Percentiles rank a stretch among this genome's conserved stretches.
Conservation (phyloP, 1,140 invertebrate genomes). For the Bombus balteatus region DNA sequence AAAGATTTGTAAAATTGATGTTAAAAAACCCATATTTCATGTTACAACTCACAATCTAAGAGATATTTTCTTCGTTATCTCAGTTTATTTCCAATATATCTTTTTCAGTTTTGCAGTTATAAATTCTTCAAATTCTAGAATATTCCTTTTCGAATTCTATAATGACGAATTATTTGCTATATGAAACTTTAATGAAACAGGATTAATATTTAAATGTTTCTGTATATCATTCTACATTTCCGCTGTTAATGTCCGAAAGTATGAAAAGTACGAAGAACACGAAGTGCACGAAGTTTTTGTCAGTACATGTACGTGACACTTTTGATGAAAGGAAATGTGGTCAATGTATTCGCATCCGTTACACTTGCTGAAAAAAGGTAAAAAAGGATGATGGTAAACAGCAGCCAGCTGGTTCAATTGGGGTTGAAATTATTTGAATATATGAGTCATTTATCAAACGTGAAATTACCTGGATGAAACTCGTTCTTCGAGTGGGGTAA, state of each 20-base stretch:
- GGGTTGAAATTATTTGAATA: constrained; percentile 82
- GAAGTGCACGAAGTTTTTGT: not conserved
- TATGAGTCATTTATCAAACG: constrained; percentile 78
- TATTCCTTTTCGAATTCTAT: not conserved
- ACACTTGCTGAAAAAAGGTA: constrained; percentile 74
- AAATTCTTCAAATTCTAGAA: not conserved
- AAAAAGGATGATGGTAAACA: constrained; percentile 43
- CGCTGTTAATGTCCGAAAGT: not conserved
- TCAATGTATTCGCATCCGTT: constrained; percentile 67
- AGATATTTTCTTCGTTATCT: no score
- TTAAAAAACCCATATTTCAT: no score
- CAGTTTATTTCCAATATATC: no score
- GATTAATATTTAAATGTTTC: not conserved
- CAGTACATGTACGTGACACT: not conserved
- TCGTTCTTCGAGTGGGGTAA: constrained; percentile 77
- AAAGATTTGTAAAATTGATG: no score
- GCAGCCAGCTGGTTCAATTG: constrained; percentile 70
- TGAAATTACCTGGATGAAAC: constrained; percentile 75
- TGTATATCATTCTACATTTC: not conserved
- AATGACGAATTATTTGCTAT: no score
- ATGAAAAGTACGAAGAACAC: not conserved
- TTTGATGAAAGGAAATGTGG: not conserved
- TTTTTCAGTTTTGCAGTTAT: not conserved
- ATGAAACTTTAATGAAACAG: not conserved
- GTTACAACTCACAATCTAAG: no score